phyloP scores from a whole-genome alignment of 2,888 invertebrate species.

The Dendrolimus pini region DNA sequence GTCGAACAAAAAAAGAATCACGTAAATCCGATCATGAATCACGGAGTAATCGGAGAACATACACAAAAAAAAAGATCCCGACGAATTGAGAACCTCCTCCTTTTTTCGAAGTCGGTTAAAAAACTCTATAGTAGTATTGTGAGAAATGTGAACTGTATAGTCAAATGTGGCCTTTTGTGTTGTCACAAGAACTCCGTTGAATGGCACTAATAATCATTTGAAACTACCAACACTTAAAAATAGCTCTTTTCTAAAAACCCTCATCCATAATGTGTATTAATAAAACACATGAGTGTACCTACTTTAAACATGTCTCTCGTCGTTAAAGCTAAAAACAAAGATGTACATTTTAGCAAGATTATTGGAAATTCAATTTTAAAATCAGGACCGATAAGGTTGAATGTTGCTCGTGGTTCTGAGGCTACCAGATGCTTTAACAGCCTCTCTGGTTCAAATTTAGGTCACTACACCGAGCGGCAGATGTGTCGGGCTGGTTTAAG shows the following conservation, averaged over 20 bases:
- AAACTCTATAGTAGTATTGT: too few relatives aligned
- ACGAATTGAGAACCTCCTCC: too few relatives aligned
- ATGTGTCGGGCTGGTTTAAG: slow-evolving; percentile 22
- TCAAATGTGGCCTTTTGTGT: too few relatives aligned
- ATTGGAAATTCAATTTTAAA: slow-evolving; percentile 15
- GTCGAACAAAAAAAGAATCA: too few relatives aligned
- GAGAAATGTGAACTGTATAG: too few relatives aligned
- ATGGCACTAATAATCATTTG: too few relatives aligned
- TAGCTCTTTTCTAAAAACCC: neutral
- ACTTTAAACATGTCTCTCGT: neutral
- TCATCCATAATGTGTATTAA: neutral
- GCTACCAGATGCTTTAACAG: slow-evolving; percentile 20
- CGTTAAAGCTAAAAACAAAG: slow-evolving; percentile 12
- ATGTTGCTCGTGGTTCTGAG: slow-evolving; percentile 9
- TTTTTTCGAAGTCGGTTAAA: too few relatives aligned
- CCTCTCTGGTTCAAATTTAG: slow-evolving; percentile 25
- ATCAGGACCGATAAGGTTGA: slow-evolving; percentile 10
- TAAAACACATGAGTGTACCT: neutral
- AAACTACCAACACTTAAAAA: neutral
- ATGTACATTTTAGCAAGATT: neutral
- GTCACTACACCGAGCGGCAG: slow-evolving; percentile 23
- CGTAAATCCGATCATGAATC: too few relatives aligned
- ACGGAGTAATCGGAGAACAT: too few relatives aligned
- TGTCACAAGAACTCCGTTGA: too few relatives aligned
- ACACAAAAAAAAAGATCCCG: too few relatives aligned